These are phyloP conservation scores for Hapalemur alaotrensis DNA, from an alignment of 2,797 vertebrate species.

Conservation along the genomic window DNA sequence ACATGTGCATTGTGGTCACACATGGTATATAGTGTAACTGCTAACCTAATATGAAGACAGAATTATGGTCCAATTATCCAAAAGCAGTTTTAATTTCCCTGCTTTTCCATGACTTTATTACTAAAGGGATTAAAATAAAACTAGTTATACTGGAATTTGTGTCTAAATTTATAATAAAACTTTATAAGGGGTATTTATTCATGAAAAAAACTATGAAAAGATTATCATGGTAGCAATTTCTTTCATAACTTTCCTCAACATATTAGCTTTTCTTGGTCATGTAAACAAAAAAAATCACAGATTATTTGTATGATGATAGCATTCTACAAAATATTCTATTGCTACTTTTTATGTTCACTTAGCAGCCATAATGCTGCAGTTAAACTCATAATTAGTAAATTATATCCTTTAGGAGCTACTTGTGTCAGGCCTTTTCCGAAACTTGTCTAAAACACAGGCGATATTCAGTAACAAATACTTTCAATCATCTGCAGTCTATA, in stretches of 20 bases:
- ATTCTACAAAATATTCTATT: background rate
- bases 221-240: background rate
- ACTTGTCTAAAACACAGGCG: background rate
- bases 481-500: background rate
- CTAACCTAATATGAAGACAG: background rate
- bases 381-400: background rate
- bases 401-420: background rate
- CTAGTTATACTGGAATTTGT: background rate
- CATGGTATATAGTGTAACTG: background rate
- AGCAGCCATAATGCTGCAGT: background rate
- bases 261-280: background rate
- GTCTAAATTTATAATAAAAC: background rate
- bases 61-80: background rate
- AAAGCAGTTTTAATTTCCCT: background rate
- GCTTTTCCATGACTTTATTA: background rate
- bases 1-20: background rate
- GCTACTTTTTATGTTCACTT: background rate
- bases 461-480: background rate
- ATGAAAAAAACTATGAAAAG: background rate
- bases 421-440: background rate
- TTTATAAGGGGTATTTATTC: background rate
- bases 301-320: background rate
- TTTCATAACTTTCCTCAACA: background rate
- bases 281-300: background rate
- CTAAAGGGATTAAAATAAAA: background rate